Evolutionary conservation across 2,888 invertebrate species (phyloP), one percentile per base, ranked within the genome.

Genomic region (Calameuta idolon): DNA sequence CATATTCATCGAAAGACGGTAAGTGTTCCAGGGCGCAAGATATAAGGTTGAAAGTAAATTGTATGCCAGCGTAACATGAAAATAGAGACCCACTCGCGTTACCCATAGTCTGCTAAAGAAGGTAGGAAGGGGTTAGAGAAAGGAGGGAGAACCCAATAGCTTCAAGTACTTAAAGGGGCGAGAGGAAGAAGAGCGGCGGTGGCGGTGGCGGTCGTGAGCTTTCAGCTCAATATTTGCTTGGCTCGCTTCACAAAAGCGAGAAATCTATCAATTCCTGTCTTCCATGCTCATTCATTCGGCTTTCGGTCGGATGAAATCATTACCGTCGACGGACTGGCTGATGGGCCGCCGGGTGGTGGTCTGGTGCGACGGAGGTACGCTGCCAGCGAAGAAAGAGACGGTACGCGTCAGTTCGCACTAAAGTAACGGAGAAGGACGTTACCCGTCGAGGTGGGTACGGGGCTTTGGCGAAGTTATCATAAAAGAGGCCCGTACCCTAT

Each of bases 221-320:
- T 87, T 86, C 83, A 84, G 83, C 85, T 84, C 85, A 83, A 85
- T 86, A 86, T 86, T 86, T 86, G 83, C 84, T 87, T 86, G 86
- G 84, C 83, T 84, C 82, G 81, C 79, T 81, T 82, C 84, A 86
- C 85, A 87, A 87, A 86, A 84, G 86, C 82, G 84, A 81, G 84
- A 84, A 87, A 88, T 89, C 89, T 87, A 90, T 90, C 89, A 90
- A 90, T 90, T 90, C 84, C 87, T 86, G 89, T 89, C 89, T 89
- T 87, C 85, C 85, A 81, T 55, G 31, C 75, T 75, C 69, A 30
- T n/a, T 73, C 69, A 30, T n/a, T 73, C 34, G 34, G 71, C 73
- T 37, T 79, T 76, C 71, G 69, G 69, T 75, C 79, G 83, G 84
- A 86, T 84, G 86, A 82, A 86, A 86, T 86, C 86, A 86, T 86